Base-by-base conservation (phyloP, 2,888 invertebrate genomes). In the Habrosyne pyritoides region DNA sequence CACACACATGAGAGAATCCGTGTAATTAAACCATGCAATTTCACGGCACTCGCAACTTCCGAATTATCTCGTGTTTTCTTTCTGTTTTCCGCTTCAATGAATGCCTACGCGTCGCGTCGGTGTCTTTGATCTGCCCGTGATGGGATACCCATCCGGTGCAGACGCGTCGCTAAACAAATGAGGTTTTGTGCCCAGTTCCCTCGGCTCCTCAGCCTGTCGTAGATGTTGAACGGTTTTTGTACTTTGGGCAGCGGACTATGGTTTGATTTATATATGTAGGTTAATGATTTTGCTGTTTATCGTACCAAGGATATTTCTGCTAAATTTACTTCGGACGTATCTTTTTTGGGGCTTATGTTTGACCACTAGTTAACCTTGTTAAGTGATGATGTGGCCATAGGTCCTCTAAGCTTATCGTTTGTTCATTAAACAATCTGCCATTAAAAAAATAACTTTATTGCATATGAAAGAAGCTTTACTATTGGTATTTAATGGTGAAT, bases 91-190 rank as follows among this genome's bases (percentile, higher is more conserved):
- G 76, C 72, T 70, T 77, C 75, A 77, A 65, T 79, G 71, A 76
- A 60, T 63, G 57, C 60, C 61, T 63, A 55, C 59, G 59, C 59
- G 60, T 64, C 67, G 53, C 53, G 59, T 55, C 63, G 53, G 67
- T 74, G 66, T 62, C 83, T 86, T 85, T 86, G 85, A 86, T 84
- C 77, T 84, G 75, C 30, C 47, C 46, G 61, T 59, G 54, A 55
- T 56, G 60, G 61, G 61, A 63, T 59, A 64, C 68, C 71, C 61
- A 67, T 73, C 64, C 36, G 36, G 52, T 64, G 18, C 42, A 42
- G 42, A 42, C 42, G 18, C 42, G 42, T 62, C 55, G 60, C 49
- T 63, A 60, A 67, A 64, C 62, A 70, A 73, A 63, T 58, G 50
- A 18, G 42, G 42, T 42, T 42, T 42, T 42, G 42, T 18, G 18